These are phyloP conservation scores for Dryobotodes eremita DNA, from an alignment of 2,888 invertebrate species.

Conservation along the genomic window DNA sequence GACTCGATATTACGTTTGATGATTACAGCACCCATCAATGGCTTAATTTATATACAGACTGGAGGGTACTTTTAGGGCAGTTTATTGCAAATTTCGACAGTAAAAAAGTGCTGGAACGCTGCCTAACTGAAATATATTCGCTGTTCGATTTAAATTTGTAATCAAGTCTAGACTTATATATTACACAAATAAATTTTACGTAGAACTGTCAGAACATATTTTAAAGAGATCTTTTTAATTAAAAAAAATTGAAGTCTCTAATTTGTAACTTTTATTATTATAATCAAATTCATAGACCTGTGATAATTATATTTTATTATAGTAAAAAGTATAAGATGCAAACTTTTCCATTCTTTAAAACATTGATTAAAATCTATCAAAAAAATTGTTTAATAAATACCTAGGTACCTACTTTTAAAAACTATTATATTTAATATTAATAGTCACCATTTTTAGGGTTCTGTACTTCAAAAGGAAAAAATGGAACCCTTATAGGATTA, in stretches of 20 bases:
- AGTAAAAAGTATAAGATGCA: neutral
- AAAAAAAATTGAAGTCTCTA: neutral
- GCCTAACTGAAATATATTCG: neutral
- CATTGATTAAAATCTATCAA: neutral
- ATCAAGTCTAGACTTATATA: neutral
- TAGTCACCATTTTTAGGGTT: no score
- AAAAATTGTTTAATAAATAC: neutral
- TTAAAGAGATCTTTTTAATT: neutral
- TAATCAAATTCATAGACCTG: neutral
- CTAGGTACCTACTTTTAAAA: no score
- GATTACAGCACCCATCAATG: neutral
- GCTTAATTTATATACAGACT: neutral
- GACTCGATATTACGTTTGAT: neutral
- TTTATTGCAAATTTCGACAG: no score
- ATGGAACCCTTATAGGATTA: no score
- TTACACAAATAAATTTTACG: neutral
- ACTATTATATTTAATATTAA: no score
- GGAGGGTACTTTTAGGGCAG: neutral
- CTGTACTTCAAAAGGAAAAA: no score
- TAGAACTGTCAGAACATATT: neutral
- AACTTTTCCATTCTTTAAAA: neutral
- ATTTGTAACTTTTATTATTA: neutral
- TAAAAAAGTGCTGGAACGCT: neutral
- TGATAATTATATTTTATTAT: conserved; percentile 4
- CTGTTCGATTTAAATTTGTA: neutral